phyloP scores from a whole-genome alignment of 2,888 invertebrate genomes.

The Sipha maydis region DNA sequence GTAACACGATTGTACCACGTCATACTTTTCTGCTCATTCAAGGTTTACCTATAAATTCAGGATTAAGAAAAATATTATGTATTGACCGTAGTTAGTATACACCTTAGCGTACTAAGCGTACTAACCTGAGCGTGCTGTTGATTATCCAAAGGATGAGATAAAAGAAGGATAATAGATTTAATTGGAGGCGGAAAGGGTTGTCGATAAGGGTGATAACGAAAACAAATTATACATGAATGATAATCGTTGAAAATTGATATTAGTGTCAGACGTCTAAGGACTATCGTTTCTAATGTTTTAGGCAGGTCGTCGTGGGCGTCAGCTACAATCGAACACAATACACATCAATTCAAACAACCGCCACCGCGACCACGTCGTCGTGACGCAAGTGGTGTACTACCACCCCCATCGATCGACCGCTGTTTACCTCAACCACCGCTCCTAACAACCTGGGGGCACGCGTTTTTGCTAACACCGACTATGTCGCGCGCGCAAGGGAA shows the following conservation, averaged over 20 bases:
- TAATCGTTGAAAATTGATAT: neutral
- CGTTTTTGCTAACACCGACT: neutral
- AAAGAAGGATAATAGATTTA: too few species aligned
- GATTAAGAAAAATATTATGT: too few species aligned
- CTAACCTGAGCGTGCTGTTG: too few species aligned
- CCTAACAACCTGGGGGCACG: slow-evolving; percentile 5
- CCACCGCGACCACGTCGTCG: neutral
- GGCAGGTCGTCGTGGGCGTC: slow-evolving; percentile 49
- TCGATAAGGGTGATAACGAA: too few species aligned
- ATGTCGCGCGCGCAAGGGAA: neutral
- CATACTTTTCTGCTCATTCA: too few species aligned
- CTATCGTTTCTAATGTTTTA: neutral
- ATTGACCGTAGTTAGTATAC: too few species aligned
- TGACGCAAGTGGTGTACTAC: slow-evolving; percentile 45
- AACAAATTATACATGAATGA: too few species aligned
- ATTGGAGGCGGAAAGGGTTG: too few species aligned
- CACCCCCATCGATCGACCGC: slow-evolving; percentile 43
- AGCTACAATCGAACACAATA: slow-evolving; percentile 20
- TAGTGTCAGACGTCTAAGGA: neutral
- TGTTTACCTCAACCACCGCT: slow-evolving; percentile 1
- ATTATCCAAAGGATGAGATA: too few species aligned
- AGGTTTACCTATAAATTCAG: too few species aligned
- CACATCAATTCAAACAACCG: slow-evolving; percentile 9
- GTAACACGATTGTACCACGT: too few species aligned
- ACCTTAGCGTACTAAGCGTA: neutral